A percentile compares a stretch with the other conserved stretches of the same genome.
Conservation (phyloP, 1,140 invertebrate species). For the Hetaerina americana region DNA sequence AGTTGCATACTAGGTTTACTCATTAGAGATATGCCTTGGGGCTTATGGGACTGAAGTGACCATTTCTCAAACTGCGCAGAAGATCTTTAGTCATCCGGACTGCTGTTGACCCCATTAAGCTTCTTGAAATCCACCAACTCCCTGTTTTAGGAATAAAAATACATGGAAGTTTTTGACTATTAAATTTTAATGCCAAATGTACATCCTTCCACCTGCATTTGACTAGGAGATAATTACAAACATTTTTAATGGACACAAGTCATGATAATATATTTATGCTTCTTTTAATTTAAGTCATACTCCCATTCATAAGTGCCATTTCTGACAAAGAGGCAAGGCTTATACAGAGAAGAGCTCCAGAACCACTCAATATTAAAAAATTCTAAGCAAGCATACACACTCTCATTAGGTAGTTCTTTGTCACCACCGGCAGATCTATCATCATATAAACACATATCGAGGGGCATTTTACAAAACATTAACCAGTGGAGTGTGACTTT, state of each 20-base stretch:
- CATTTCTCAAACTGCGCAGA: too few relatives aligned
- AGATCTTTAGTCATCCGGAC: too few relatives aligned
- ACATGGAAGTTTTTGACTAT: slow-evolving; percentile 9
- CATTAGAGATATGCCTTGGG: too few relatives aligned
- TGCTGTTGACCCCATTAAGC: too few relatives aligned
- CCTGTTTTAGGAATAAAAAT: too few relatives aligned
- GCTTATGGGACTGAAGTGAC: too few relatives aligned
- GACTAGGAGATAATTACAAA: slow-evolving; percentile 16
- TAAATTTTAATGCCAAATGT: slow-evolving; percentile 15
- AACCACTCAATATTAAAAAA: slow-evolving; percentile 4
- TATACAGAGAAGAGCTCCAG: slow-evolving; percentile 4
- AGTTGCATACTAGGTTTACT: too few relatives aligned
- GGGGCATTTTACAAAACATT: background rate
- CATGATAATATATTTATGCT: background rate
- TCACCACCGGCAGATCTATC: background rate
- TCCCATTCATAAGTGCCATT: slow-evolving; percentile 6
- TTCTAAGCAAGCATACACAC: slow-evolving; percentile 4
- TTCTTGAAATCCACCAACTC: too few relatives aligned
- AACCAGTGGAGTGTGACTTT: background rate
- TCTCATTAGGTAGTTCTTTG: background rate
- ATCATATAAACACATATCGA: background rate
- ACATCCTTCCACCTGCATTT: slow-evolving; percentile 15
- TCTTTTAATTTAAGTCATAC: background rate
- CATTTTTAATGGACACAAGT: slow-evolving; percentile 2
- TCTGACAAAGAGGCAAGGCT: slow-evolving; percentile 12